Evolutionary conservation across 1,140 invertebrate species (phyloP).

Genomic region (Metopolophium dirhodum): DNA sequence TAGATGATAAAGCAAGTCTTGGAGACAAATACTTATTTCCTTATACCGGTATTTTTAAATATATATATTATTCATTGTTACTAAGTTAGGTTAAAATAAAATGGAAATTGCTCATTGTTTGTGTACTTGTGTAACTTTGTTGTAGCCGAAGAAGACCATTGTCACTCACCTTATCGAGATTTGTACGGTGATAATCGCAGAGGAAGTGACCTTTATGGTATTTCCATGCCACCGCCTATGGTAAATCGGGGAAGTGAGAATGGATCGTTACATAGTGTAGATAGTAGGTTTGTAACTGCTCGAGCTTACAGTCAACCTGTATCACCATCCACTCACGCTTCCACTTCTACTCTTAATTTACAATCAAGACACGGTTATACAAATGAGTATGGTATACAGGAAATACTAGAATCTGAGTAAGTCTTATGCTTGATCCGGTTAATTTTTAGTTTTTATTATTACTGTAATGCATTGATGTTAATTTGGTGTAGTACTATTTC

Average conservation of each 20-base stretch:
- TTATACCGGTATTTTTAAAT: conserved; percentile 63
- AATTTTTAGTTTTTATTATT: neutral
- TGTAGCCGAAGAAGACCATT: conserved; percentile 60
- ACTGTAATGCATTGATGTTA: neutral
- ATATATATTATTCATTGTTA: neutral
- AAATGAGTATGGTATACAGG: conserved; percentile 55
- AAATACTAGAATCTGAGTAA: conserved; percentile 54
- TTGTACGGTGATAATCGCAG: conserved; percentile 43
- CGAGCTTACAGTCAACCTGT: conserved; percentile 39
- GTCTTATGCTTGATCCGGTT: neutral
- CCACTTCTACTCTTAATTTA: conserved; percentile 53
- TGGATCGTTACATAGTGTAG: conserved; percentile 44
- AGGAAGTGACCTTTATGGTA: conserved; percentile 45
- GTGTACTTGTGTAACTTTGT: neutral
- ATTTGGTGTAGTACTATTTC: neutral
- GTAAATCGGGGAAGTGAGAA: conserved; percentile 47
- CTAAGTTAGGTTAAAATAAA: too few relatives aligned
- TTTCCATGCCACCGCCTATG: conserved; percentile 44
- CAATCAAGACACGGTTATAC: conserved; percentile 51
- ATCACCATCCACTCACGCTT: conserved; percentile 49
- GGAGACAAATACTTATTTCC: conserved; percentile 64
- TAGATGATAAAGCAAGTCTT: conserved; percentile 58
- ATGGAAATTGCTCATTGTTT: neutral
- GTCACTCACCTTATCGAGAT: conserved; percentile 53
- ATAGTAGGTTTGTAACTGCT: conserved; percentile 53